Evolutionary conservation across 2,797 vertebrate genomes (phyloP), one percentile per base, ranked within the genome.

Genomic region (Borostomias antarcticus): DNA sequence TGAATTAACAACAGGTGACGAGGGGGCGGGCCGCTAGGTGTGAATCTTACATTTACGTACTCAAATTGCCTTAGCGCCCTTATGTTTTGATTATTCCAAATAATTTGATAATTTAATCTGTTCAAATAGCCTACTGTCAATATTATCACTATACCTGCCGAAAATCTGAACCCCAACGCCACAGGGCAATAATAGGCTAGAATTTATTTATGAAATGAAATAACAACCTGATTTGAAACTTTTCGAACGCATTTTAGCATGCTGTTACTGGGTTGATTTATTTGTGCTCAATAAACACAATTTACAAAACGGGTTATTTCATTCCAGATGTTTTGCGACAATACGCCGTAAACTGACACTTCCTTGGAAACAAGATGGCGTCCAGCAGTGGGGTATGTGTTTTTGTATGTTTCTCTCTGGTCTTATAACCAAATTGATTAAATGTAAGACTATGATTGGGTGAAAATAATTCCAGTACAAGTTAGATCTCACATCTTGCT

Each of bases 381-480:
- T 91, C 92, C 0, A 74, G 91, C 23, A 92, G 92, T 19, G 89
- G 88, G 74, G 92, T 93, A 66, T 85, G 90, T 76, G 30, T 15
- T 13, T 15, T 28, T 6, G 25, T 58, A 47, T 30, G 33, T 66
- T 15, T 32, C 37, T 7, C 21, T 43, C 21, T 5, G 6, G 9
- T 19, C 10, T 23, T 26, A 4, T 26, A 66, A 23, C 1, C 5
- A 17, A n/a, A 30, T 48, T 0, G 2, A 0, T 7, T 19, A 5
- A 26, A 25, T 15, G 17, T 29, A 25, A 17, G 4, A 33, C 17
- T 30, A 17, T 30, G 21, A 11, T 32, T 6, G 5, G 3, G 35
- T 47, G 9, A 3, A 1, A 26, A 5, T 37, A 29, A 40, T 4
- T 9, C 19, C 8, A 2, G 1, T 25, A 0, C 9, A 1, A 21